Conservation (phyloP, 2,888 invertebrate genomes). For the Steromphala cineraria region DNA sequence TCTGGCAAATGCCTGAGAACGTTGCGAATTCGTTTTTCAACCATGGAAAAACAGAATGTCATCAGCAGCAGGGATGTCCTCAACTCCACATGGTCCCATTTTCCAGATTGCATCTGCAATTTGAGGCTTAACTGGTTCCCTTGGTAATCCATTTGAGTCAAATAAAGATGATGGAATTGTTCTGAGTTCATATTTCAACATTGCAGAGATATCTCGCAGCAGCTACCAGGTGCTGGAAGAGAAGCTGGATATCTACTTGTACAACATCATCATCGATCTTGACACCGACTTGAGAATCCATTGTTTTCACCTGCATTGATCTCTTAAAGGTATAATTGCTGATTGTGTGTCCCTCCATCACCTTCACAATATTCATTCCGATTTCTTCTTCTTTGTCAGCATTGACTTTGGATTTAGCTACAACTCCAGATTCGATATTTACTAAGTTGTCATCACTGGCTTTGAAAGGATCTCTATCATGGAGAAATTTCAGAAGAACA, state of each 20-base stretch:
- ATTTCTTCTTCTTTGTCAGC: conserved; percentile 32
- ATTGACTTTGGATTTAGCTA: conserved; percentile 28
- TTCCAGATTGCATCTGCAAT: not conserved
- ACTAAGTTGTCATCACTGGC: conserved; percentile 22
- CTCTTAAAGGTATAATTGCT: conserved; percentile 25
- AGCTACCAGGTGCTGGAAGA: conserved; percentile 28
- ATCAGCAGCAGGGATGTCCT: not conserved
- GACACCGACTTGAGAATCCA: conserved; percentile 20
- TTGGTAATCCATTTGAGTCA: not conserved
- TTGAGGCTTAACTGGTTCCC: not conserved
- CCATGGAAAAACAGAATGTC: not conserved
- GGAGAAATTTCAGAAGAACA: not conserved
- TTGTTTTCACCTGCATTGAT: conserved; percentile 28
- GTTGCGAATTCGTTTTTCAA: not conserved
- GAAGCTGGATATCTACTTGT: conserved; percentile 30
- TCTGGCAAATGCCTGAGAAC: not conserved
- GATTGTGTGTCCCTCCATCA: conserved; percentile 34
- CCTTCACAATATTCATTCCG: conserved; percentile 30
- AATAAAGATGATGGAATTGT: not conserved
- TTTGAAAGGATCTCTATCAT: conserved; percentile 25
- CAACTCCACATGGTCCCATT: not conserved
- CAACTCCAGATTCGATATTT: conserved; percentile 32
- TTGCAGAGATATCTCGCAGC: too few relatives aligned
- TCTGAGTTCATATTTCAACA: too few relatives aligned
- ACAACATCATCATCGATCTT: conserved; percentile 28